Conservation (phyloP, 2,113 vertebrate genomes). For the Chaetodon auriga region DNA sequence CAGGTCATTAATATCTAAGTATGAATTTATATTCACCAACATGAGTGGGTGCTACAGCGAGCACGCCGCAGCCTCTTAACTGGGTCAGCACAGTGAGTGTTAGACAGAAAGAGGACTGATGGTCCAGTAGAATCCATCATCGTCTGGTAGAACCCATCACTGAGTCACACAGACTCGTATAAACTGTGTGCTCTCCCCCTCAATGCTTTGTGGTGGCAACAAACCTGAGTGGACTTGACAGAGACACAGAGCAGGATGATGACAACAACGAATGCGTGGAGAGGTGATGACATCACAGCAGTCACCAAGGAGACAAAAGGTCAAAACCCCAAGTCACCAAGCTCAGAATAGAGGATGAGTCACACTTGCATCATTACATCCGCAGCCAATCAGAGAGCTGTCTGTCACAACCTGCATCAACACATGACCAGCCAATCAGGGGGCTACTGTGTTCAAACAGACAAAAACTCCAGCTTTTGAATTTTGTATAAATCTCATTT, state of each 20-base stretch:
- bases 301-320: conserved; percentile 75
- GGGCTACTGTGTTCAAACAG: neutral
- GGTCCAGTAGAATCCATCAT: neutral
- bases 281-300: conserved; percentile 56
- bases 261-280: neutral
- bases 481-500: neutral
- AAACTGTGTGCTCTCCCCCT: neutral
- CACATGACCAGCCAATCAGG: conserved; percentile 23
- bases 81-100: conserved; percentile 1
- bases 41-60: conserved; percentile 33
- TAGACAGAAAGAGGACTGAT: conserved; percentile 1
- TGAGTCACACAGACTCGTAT: neutral
- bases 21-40: conserved; percentile 46
- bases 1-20: conserved; percentile 33
- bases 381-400: conserved; percentile 44
- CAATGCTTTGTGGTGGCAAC: neutral
- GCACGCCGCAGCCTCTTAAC: conserved; percentile 8
- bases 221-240: neutral
- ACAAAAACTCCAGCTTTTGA: neutral
- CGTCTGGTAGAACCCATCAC: neutral
- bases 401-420: conserved; percentile 26
- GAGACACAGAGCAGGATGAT: conserved; percentile 4
- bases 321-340: conserved; percentile 52
- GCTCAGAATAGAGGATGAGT: conserved; percentile 77
- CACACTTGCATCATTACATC: conserved; percentile 60